Base-by-base conservation (phyloP, 2,797 vertebrate species). In the Botia kubotai region DNA sequence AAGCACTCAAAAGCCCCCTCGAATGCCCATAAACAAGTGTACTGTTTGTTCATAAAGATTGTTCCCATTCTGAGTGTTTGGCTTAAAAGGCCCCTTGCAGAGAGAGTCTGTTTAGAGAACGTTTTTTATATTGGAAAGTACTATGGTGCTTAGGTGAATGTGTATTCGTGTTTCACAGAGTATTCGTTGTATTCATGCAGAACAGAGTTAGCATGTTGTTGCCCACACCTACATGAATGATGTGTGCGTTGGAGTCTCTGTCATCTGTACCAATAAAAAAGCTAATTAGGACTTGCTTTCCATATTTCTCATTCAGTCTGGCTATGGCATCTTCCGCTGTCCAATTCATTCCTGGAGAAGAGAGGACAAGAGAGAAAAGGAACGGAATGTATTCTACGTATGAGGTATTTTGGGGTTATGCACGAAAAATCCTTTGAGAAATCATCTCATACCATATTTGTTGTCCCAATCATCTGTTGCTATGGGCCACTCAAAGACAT, bases 181-280 rank as follows among this genome's bases (percentile, higher is more conserved):
- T n/a, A n/a, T n/a, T n/a, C n/a, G n/a, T n/a, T n/a, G n/a, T n/a
- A n/a, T n/a, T n/a, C n/a, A n/a, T n/a, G n/a, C n/a, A n/a, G 14
- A 72, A 53, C 6, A 62, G 26, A 57, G 3, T 36, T 29, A 33
- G 36, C 46, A 14, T 60, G 75, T 77, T 10, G 14, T 81, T 75
- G 80, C 2, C 82, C 78, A 90, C 85, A 96, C 97, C 91, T 95
- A 99, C 97, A 67, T 99, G 97, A 92, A 99, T 96, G 87, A 98
- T 95, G 76, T 98, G 92, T 2, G 94, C 92, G 73, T 91, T 93
- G 86, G 97, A 98, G 89, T 98, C 95, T 84, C 94, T 95, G 87
- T 98, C 97, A 23, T 98, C 97, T 0, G 95, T 97, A 88, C 96
- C 96, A 33, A 99, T 92, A 81, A 95, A 98, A 88, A 98, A 95